Base-by-base conservation (phyloP, 2,113 vertebrate species). In the Hippocampus zosterae region DNA sequence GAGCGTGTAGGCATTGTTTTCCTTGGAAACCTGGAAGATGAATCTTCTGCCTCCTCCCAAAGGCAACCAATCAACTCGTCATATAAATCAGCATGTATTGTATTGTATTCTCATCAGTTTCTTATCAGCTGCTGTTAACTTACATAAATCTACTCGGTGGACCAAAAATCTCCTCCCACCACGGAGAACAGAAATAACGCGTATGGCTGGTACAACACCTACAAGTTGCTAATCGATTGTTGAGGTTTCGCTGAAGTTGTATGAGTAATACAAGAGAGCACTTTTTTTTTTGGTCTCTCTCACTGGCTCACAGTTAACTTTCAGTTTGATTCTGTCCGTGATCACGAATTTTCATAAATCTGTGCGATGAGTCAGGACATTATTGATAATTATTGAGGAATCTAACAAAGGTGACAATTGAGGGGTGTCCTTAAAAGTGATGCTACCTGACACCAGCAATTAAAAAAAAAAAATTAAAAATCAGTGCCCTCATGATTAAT, bases 151-250 rank as follows among this genome's bases (percentile, higher is more conserved):
- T 27, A 16, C 42, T 18, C 23, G 18, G 41, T 18, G 42, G 21
- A 27, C 41, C 63, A 65, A 65, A 60, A 65, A 27, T 25, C 23
- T 25, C 41, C 63, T 46, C 63, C 42, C 42, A 46, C 41, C 23
- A 46, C 11, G 13, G 7, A 18, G 13, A 65, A 9, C 42, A 65
- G 42, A 65, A 65, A 65, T 65, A 65, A 46, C 23, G 15, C 3
- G 6, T 16, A 25, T 5, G 12, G 12, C 23, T 12, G 12, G 55
- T 59, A 15, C 61, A 23, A 46, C 41, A 65, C 42, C 42, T 25
- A 65, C 63, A 41, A 46, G 42, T 46, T 18, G 42, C n/a, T 18
- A 25, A 65, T 65, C 42, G 18, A 65, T 65, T 46, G 63, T 18
- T 46, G 42, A 65, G 41, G 63, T 65, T 44, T n/a, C 5, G 23